Base-by-base conservation (phyloP, 2,797 vertebrate species). In the Leucoraja ocellata region DNA sequence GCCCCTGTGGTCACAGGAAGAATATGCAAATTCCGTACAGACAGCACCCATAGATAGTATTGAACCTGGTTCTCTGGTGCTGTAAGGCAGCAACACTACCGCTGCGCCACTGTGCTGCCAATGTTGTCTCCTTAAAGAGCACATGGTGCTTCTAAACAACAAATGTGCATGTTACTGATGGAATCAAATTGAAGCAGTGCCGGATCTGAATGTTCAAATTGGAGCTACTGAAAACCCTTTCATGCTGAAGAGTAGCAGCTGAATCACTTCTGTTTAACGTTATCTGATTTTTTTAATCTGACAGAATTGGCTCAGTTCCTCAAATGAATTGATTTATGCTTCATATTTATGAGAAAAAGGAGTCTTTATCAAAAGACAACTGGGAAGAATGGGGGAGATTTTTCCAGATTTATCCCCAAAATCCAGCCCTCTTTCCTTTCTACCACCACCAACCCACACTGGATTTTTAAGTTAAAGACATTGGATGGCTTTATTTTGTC, bases 261-360 rank as follows among this genome's bases (percentile, higher is more conserved):
- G 90, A 25, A 74, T 28, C 90, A 46, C 2, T 28, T 92, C 8
- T 46, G 11, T 39, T 73, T 74, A 28, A 91, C 28, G 71, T 91
- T 71, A 36, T 73, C 25, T 92, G 71, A 68, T 46, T 91, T 25
- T 54, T 46, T 54, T 54, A 5, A 74, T 91, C 11, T 54, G 90
- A 91, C 68, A 74, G 65, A 91, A 10, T 91, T 74, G 68, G 90
- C 39, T 28, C 11, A 54, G 5, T 92, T 58, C 39, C 21, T 46
- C 54, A 74, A 4, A 28, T 71, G 68, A 74, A 92, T 23, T 92
- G 39, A 76, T 92, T 39, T 92, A 58, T 23, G 11, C 73, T 74
- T 74, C 11, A n/a, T 54, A 92, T 46, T 91, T 91, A 71, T 28
- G 23, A 73, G 71, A 92, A 88, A 88, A 76, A 76, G 16, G 39